These are phyloP conservation scores for Thripadectes ignobilis DNA, from an alignment of 2,797 vertebrate species.

Conservation along the genomic window DNA sequence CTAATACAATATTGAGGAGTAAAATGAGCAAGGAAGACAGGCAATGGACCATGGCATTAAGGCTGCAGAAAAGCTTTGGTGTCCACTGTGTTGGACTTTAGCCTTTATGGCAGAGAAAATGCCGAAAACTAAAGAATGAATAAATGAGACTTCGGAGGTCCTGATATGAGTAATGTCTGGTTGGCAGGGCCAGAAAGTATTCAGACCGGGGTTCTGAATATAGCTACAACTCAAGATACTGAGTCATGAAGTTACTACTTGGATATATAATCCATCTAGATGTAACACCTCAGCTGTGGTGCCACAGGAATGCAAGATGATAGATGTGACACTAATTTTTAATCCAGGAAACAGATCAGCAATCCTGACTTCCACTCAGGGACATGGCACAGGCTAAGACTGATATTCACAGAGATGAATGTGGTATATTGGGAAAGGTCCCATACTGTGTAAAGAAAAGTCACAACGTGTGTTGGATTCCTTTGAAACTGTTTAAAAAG, in stretches of 20 bases:
- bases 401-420: neutral
- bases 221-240: neutral
- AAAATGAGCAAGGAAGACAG: neutral
- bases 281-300: neutral
- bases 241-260: neutral
- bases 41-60: neutral
- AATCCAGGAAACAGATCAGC: neutral
- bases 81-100: neutral
- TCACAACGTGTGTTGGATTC: neutral
- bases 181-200: neutral
- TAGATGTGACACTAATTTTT: neutral
- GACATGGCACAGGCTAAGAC: neutral
- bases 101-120: neutral
- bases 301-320: neutral
- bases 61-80: neutral
- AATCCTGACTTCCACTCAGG: neutral
- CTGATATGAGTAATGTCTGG: neutral
- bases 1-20: neutral
- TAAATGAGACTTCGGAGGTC: neutral
- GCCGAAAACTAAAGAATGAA: neutral
- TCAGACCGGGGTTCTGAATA: neutral
- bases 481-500: neutral
- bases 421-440: neutral
- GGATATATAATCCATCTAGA: neutral
- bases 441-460: neutral